Conservation (phyloP, 64 coral and sea anemone species). For the Pocillopora damicornis region DNA sequence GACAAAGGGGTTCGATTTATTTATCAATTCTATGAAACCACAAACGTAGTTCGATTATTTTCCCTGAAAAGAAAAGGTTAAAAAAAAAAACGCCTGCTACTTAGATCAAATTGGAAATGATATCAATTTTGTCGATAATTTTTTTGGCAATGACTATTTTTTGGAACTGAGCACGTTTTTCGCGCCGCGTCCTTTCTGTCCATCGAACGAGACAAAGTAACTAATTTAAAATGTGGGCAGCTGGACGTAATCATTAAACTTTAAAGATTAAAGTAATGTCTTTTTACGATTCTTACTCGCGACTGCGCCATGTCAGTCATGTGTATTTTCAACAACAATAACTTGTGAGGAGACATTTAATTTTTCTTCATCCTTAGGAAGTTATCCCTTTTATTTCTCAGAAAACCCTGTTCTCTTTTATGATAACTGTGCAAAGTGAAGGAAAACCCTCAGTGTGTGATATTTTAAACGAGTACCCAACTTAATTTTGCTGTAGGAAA, state of each 20-base stretch:
- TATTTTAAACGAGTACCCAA: neutral
- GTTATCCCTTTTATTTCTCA: neutral
- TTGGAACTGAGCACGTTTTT: neutral
- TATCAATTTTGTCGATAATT: constrained; percentile 10
- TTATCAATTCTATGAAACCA: constrained; percentile 21
- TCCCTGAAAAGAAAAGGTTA: neutral
- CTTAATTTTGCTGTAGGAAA: neutral
- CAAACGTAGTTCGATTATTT: neutral
- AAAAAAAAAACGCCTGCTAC: neutral
- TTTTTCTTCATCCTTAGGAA: neutral
- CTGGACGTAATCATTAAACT: constrained; percentile 41
- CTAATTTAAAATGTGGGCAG: constrained; percentile 48
- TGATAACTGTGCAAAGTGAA: no score
- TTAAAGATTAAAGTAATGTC: constrained; percentile 40
- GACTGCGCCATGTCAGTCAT: neutral
- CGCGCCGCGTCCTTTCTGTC: neutral
- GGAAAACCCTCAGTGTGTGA: neutral
- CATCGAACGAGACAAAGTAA: constrained; percentile 24
- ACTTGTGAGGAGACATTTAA: neutral
- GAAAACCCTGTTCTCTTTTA: no score
- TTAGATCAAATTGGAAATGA: constrained; percentile 16
- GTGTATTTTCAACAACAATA: constrained; percentile 26
- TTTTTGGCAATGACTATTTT: constrained; percentile 23
- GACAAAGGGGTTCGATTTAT: constrained; percentile 15
- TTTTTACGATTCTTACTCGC: constrained; percentile 14